These are phyloP conservation scores for Psammodynastes pulverulentus DNA, from an alignment of 2,113 vertebrate genomes.

Conservation along the genomic window DNA sequence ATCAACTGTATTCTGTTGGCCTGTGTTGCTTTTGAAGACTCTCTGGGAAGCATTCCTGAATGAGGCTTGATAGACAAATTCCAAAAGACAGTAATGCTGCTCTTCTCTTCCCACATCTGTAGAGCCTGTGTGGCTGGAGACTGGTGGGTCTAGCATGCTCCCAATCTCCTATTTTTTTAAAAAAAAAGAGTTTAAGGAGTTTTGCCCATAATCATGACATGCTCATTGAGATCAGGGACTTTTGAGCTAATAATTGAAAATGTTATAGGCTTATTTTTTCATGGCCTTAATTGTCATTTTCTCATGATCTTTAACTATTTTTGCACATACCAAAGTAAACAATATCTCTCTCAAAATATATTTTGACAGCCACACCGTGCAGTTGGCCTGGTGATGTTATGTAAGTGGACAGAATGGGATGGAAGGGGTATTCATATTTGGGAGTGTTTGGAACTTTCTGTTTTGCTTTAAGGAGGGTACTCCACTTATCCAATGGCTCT, in stretches of 20 bases:
- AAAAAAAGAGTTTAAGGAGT: neutral
- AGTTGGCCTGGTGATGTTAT: neutral
- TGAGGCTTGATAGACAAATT: neutral
- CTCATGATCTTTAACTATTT: neutral
- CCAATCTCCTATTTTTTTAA: neutral
- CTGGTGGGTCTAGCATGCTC: neutral
- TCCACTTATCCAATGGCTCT: neutral
- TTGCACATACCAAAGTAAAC: neutral
- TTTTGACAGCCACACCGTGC: neutral
- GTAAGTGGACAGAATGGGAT: neutral
- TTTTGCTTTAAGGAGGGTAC: neutral
- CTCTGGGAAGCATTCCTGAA: neutral
- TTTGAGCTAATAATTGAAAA: neutral
- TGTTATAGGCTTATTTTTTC: neutral
- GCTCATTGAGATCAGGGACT: neutral
- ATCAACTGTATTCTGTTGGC: neutral
- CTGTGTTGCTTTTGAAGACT: neutral
- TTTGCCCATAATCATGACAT: neutral
- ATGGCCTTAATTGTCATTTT: neutral
- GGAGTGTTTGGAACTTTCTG: neutral
- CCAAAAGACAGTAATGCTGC: neutral
- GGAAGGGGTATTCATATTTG: neutral
- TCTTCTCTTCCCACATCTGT: neutral
- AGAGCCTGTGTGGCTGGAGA: neutral
- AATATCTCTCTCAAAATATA: neutral